These are phyloP conservation scores for Hypotaenidia philippensis DNA, from an alignment of 2,797 vertebrate genomes.

Conservation along the genomic window DNA sequence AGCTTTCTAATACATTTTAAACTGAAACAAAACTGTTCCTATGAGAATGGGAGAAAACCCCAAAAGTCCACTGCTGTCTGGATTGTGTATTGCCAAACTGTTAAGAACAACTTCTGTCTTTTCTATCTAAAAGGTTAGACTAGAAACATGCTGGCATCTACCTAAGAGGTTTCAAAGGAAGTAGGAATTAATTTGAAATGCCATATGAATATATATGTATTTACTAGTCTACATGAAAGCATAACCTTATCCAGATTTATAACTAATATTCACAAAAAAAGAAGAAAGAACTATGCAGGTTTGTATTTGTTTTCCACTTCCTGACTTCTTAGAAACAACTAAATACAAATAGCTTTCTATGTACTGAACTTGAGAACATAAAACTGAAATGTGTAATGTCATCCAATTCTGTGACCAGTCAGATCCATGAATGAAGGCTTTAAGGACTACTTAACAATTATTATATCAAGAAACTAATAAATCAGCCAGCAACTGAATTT, in stretches of 20 bases:
- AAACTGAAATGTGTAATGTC: not conserved
- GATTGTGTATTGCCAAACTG: not conserved
- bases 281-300: not conserved
- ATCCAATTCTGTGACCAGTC: not conserved
- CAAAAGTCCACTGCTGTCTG: not conserved
- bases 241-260: not conserved
- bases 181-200: not conserved
- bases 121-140: not conserved
- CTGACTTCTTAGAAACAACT: not conserved
- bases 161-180: not conserved
- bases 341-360: not conserved
- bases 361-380: not conserved
- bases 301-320: not conserved
- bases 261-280: not conserved
- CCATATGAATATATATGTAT: not conserved
- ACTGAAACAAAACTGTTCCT: not conserved
- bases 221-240: not conserved
- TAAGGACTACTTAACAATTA: not conserved
- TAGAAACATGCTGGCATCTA: not conserved
- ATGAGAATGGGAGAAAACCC: not conserved
- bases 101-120: not conserved
- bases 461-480: not conserved
- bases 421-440: not conserved
- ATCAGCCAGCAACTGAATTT: not conserved
- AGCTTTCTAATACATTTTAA: not conserved